phyloP scores from a whole-genome alignment of 2,113 vertebrate species.

The Corvus cornix region DNA sequence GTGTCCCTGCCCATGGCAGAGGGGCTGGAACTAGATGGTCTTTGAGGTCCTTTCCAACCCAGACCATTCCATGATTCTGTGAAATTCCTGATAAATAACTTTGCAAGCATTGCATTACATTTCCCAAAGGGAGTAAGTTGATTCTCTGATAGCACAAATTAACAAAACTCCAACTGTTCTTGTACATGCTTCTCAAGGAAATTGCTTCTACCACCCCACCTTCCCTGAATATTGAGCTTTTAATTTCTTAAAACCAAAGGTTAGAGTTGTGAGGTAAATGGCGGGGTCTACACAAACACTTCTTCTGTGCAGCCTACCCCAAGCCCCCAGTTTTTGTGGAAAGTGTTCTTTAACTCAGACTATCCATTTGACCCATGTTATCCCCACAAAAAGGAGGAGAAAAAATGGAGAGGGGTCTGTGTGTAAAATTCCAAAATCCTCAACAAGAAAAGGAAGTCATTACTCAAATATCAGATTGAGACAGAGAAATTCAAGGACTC shows the following conservation, averaged over 20 bases:
- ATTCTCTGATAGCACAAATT: background rate
- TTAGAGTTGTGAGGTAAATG: background rate
- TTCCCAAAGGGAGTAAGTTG: background rate
- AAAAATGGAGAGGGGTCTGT: background rate
- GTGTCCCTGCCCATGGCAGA: background rate
- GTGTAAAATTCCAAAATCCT: background rate
- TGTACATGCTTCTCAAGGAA: background rate
- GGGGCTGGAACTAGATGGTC: background rate
- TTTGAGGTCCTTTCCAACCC: background rate
- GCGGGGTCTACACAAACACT: background rate
- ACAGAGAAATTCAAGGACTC: background rate
- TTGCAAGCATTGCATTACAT: background rate
- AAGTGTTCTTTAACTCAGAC: background rate
- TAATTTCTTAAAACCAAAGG: background rate
- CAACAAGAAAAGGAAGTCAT: background rate
- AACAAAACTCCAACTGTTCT: background rate
- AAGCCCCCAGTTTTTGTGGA: background rate
- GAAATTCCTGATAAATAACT: background rate
- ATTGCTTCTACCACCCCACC: background rate
- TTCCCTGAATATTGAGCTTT: background rate
- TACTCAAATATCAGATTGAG: background rate
- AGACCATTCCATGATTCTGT: background rate
- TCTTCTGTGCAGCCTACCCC: background rate
- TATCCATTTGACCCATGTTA: background rate
- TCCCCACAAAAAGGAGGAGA: rapidly evolving